These are phyloP conservation scores for Urophycis tenuis DNA, from an alignment of 2,797 vertebrate genomes.

Conservation along the genomic window DNA sequence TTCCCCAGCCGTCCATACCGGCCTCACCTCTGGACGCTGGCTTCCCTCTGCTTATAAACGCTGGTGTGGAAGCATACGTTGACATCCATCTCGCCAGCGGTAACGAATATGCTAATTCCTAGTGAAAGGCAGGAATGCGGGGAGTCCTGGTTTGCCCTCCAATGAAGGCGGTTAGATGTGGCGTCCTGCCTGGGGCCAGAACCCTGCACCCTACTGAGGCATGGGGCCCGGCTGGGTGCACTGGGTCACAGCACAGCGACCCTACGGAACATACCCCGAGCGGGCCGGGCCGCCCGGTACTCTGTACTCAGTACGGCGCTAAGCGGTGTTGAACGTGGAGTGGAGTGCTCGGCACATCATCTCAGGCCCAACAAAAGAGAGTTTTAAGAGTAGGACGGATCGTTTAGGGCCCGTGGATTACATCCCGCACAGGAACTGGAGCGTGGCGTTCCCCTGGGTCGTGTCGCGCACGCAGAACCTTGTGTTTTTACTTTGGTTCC, in stretches of 20 bases:
- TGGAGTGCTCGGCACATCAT: too few species aligned
- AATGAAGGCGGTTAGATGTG: conserved; percentile 57
- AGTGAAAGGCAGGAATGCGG: conserved; percentile 61
- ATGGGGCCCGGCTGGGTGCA: not conserved
- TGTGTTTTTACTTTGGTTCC: not conserved
- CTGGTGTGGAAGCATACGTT: conserved; percentile 53
- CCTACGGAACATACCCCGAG: not conserved
- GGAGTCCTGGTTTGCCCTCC: conserved; percentile 54
- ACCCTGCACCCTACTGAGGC: conserved; percentile 37
- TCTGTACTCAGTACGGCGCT: not conserved
- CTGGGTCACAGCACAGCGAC: too few species aligned
- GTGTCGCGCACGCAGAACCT: not conserved
- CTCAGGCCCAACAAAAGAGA: not conserved
- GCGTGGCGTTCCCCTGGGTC: not conserved
- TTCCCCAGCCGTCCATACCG: conserved; percentile 40
- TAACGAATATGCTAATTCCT: conserved; percentile 54
- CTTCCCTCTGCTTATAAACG: conserved; percentile 13
- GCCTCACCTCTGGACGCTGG: conserved; percentile 35
- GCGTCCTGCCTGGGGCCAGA: too few species aligned
- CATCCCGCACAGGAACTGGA: not conserved
- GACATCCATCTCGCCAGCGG: conserved; percentile 46
- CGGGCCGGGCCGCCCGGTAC: not conserved
- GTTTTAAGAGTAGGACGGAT: not conserved
- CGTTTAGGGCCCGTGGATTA: not conserved
- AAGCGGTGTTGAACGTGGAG: not conserved